Percentiles rank a stretch among this genome's conserved stretches.
Evolutionary conservation across 2,888 invertebrate genomes (phyloP).

Genomic region (Cecidostiba fungosa): DNA sequence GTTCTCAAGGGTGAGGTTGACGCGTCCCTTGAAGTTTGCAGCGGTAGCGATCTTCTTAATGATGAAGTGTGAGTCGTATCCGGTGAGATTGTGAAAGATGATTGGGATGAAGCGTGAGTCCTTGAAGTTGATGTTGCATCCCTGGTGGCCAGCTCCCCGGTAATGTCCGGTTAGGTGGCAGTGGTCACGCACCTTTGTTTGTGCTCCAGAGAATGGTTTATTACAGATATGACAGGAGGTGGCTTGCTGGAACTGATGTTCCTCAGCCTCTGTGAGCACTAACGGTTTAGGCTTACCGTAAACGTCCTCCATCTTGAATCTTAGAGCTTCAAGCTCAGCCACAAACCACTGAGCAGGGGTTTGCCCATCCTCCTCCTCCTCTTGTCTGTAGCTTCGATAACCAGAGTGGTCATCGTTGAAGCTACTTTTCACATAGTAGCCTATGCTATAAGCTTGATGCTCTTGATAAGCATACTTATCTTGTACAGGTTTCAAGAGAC

Average conservation of each 20-base stretch:
- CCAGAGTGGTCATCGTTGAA: constrained; percentile 63
- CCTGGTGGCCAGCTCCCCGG: constrained; percentile 62
- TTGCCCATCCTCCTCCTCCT: not conserved
- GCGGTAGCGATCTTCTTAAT: constrained; percentile 66
- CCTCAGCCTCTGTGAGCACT: not conserved
- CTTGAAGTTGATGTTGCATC: constrained; percentile 72
- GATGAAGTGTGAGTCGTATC: constrained; percentile 67
- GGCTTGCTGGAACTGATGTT: not conserved
- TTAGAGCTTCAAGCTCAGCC: not conserved
- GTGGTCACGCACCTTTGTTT: constrained; percentile 50
- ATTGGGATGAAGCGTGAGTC: constrained; percentile 70
- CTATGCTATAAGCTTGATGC: constrained; percentile 66
- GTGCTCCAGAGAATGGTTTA: not conserved
- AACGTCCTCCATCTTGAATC: not conserved
- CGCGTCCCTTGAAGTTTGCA: constrained; percentile 56
- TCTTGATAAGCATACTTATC: not conserved
- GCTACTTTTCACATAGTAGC: constrained; percentile 67
- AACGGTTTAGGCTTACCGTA: constrained; percentile 38
- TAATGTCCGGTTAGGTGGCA: constrained; percentile 51
- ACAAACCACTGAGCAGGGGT: constrained; percentile 40
- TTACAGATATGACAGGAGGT: no score
- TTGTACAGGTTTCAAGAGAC: not conserved
- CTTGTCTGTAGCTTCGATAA: constrained; percentile 42
- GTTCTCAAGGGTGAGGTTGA: no score
- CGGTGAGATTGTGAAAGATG: constrained; percentile 71